These are phyloP conservation scores for Notiomystis cincta DNA, from an alignment of 2,113 vertebrate species.

Conservation along the genomic window DNA sequence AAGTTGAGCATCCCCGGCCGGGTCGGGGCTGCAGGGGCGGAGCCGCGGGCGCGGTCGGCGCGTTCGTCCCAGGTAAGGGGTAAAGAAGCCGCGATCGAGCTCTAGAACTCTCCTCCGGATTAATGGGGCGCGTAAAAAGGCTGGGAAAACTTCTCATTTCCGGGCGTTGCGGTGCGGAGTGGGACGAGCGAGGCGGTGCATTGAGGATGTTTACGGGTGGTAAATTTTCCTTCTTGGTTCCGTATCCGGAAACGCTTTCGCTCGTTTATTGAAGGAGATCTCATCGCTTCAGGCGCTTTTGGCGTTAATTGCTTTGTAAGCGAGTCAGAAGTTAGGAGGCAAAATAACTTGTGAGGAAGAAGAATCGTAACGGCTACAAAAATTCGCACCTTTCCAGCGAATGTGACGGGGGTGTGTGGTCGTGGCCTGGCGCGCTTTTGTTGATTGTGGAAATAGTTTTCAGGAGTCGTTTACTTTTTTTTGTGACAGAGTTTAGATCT, in stretches of 20 bases:
- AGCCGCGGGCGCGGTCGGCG: no score
- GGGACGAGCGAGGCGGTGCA: neutral
- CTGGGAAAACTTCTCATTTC: fast-evolving
- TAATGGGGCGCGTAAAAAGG: neutral
- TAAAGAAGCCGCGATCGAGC: neutral
- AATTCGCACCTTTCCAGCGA: fast-evolving
- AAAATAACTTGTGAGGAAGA: neutral
- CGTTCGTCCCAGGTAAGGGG: neutral
- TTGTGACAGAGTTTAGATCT: neutral
- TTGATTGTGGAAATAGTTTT: neutral
- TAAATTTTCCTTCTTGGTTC: neutral
- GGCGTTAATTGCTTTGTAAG: fast-evolving
- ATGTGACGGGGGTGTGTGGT: fast-evolving
- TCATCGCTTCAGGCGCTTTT: neutral
- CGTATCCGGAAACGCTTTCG: fast-evolving
- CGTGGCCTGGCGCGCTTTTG: neutral
- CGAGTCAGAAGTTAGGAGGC: fast-evolving
- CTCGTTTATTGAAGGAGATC: neutral
- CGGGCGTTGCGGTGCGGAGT: fast-evolving
- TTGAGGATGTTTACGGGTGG: no score
- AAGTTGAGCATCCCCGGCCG: neutral
- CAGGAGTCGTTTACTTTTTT: neutral
- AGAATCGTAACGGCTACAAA: fast-evolving
- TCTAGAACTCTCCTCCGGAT: neutral
- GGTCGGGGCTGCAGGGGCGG: neutral